Percentiles rank a stretch among this genome's conserved stretches.
phyloP scores from a whole-genome alignment of 2,888 invertebrate species.

The Leptopilina drosophilae region DNA sequence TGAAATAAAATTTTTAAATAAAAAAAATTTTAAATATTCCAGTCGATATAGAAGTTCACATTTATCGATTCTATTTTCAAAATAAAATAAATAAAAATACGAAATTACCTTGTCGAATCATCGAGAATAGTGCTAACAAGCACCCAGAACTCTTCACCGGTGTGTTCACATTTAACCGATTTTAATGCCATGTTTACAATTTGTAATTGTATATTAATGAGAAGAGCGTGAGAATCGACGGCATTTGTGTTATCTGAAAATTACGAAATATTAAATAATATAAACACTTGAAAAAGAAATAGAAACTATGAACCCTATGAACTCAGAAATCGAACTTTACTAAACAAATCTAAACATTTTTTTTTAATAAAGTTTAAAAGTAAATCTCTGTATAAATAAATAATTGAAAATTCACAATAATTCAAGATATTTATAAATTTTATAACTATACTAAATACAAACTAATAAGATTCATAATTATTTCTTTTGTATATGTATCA shows the following conservation, averaged over 20 bases:
- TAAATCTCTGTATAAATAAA: no score
- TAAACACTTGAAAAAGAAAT: no score
- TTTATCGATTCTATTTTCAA: background rate
- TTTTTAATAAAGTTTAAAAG: no score
- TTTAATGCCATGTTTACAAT: constrained; percentile 66
- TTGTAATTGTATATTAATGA: constrained; percentile 66
- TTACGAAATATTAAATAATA: background rate
- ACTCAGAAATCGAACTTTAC: background rate
- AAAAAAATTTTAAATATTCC: constrained; percentile 28
- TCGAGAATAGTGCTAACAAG: constrained; percentile 61
- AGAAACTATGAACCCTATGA: background rate
- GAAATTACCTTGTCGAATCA: constrained; percentile 60
- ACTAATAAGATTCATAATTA: no score
- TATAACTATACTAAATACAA: no score
- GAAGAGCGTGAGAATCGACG: constrained; percentile 48
- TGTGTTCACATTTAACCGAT: constrained; percentile 66
- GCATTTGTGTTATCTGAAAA: constrained; percentile 59
- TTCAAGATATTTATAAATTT: no score
- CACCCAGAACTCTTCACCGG: constrained; percentile 69
- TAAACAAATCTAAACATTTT: no score
- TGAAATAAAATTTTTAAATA: no score
- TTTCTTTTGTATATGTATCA: no score
- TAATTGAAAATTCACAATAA: no score
- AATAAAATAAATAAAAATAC: constrained; percentile 19
- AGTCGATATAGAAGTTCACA: constrained; percentile 3